phyloP scores from a whole-genome alignment of 1,140 invertebrate species.

The Drosophila pruinosa region DNA sequence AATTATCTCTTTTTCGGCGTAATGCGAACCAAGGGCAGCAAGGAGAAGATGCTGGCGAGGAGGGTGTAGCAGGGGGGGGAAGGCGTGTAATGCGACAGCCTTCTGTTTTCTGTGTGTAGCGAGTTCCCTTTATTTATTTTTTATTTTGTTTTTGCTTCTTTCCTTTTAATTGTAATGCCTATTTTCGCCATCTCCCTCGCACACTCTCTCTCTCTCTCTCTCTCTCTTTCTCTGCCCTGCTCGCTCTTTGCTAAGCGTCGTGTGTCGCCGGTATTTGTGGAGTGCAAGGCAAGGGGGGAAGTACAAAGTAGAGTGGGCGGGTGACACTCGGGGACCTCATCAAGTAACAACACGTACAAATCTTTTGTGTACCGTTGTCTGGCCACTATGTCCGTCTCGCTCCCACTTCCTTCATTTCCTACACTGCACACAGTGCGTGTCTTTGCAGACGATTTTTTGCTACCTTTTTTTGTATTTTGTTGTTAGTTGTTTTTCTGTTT shows the following conservation, averaged over 20 bases:
- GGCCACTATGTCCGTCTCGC: constrained; percentile 17
- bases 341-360: constrained; percentile 78
- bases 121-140: background rate
- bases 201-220: constrained; percentile 1
- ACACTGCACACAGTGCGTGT: constrained; percentile 62
- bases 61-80: background rate
- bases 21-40: constrained; percentile 50
- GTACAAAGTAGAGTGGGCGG: background rate
- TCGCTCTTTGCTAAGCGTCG: constrained; percentile 12
- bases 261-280: constrained; percentile 39
- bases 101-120: constrained; percentile 41
- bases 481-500: constrained; percentile 13
- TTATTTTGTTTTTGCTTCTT: constrained; percentile 15
- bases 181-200: constrained; percentile 31
- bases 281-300: background rate
- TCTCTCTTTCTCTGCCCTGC: background rate
- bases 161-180: constrained; percentile 69
- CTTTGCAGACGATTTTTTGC: constrained; percentile 49
- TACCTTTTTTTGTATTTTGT: background rate
- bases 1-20: constrained; percentile 79
- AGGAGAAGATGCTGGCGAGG: background rate
- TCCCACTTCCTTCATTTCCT: constrained; percentile 36
- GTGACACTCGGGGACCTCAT: constrained; percentile 46
- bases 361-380: constrained; percentile 60
- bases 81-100: constrained; percentile 42